phyloP scores from a whole-genome alignment of 2,113 vertebrate species.

The Ailurus styani region DNA sequence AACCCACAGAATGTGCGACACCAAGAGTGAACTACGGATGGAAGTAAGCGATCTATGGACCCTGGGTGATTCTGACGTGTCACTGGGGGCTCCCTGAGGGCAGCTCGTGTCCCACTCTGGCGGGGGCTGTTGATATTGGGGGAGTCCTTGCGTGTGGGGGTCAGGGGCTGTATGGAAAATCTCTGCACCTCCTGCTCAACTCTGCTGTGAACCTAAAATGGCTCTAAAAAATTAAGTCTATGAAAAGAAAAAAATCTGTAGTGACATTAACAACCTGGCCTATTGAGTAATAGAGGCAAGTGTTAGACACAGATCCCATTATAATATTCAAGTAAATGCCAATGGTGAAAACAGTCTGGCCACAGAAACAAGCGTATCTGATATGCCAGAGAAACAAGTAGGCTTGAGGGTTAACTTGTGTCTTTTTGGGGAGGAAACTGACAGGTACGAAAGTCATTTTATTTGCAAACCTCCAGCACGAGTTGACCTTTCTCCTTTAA shows the following conservation, averaged over 20 bases:
- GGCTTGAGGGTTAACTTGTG: background rate
- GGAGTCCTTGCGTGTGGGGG: rapidly evolving
- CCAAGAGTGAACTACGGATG: background rate
- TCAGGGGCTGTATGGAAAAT: rapidly evolving
- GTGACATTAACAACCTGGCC: background rate
- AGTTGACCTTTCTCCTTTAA: background rate
- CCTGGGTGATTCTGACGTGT: too few relatives aligned
- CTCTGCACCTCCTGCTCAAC: background rate
- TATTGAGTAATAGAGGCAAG: background rate
- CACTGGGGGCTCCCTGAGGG: background rate
- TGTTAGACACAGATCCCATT: background rate
- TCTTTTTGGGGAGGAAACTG: background rate
- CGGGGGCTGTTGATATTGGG: background rate
- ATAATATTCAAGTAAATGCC: background rate
- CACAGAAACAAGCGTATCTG: background rate
- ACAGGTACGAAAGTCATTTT: background rate
- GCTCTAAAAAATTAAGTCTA: background rate
- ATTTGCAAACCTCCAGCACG: background rate
- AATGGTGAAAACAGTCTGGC: background rate
- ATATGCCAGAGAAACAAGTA: background rate
- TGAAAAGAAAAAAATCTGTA: background rate
- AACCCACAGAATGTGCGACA: background rate
- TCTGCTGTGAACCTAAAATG: background rate
- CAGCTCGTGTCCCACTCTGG: background rate
- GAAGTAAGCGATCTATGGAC: background rate